Conservation (phyloP, 2,113 vertebrate species). For the Xiphophorus maculatus region DNA sequence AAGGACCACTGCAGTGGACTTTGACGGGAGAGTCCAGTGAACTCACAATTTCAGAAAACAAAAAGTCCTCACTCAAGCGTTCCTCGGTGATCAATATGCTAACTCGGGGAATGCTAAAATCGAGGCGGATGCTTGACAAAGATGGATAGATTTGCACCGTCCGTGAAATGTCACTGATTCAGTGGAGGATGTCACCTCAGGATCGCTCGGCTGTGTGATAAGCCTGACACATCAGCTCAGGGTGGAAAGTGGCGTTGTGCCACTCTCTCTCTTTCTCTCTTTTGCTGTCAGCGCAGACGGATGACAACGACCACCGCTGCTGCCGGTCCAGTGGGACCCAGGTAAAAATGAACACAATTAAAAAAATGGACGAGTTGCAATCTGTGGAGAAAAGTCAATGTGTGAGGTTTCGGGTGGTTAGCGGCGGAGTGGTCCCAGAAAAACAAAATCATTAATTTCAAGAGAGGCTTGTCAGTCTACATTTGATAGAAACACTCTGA, state of each 20-base stretch:
- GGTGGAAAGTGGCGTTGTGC: slow-evolving; percentile 75
- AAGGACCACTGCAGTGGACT: slow-evolving; percentile 66
- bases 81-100: slow-evolving; percentile 84
- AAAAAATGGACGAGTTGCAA: slow-evolving; percentile 84
- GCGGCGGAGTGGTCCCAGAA: slow-evolving; percentile 65
- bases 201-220: slow-evolving; percentile 84
- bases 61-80: slow-evolving; percentile 75
- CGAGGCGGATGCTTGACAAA: slow-evolving; percentile 79
- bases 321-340: slow-evolving; percentile 76
- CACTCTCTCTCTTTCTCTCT: slow-evolving; percentile 62
- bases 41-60: slow-evolving; percentile 69
- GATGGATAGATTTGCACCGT: slow-evolving; percentile 87
- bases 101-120: slow-evolving; percentile 83
- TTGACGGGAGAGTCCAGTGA: slow-evolving; percentile 72
- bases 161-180: slow-evolving; percentile 88
- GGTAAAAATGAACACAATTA: slow-evolving; percentile 84
- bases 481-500: slow-evolving; percentile 57
- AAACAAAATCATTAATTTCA: slow-evolving; percentile 72
- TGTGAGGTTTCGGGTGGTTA: slow-evolving; percentile 78
- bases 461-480: slow-evolving; percentile 64
- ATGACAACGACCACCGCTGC: slow-evolving; percentile 82
- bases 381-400: slow-evolving; percentile 79
- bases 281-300: slow-evolving; percentile 80
- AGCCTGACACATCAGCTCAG: slow-evolving; percentile 82
- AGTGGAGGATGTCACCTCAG: slow-evolving; percentile 85